Conservation (phyloP, 1,140 invertebrate genomes). For the Tenebrio molitor region DNA sequence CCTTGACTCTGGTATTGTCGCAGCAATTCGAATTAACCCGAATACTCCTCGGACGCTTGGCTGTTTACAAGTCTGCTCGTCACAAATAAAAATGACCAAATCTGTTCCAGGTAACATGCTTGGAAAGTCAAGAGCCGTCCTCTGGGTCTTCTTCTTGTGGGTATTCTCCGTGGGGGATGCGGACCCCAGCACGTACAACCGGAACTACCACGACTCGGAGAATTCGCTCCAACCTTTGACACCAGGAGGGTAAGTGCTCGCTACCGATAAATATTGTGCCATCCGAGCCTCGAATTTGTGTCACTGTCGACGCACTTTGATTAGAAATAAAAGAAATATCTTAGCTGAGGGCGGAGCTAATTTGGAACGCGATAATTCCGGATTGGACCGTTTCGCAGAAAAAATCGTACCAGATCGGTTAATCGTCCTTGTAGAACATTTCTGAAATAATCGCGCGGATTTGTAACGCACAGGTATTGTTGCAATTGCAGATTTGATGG, state of each 20-base stretch:
- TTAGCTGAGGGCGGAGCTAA: neutral
- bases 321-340: constrained; percentile 6
- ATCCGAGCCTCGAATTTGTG: neutral
- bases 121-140: neutral
- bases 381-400: too few species aligned
- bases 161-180: constrained; percentile 1
- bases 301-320: constrained; percentile 7
- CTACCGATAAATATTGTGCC: too few species aligned
- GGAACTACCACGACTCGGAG: constrained; percentile 22
- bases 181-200: constrained; percentile 10
- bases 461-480: too few species aligned
- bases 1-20: constrained; percentile 18
- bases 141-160: constrained; percentile 24
- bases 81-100: neutral
- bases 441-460: neutral
- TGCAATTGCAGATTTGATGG: too few species aligned
- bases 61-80: neutral
- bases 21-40: constrained; percentile 22
- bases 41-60: constrained; percentile 33
- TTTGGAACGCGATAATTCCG: constrained; percentile 22
- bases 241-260: constrained; percentile 43
- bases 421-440: constrained; percentile 20
- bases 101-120: constrained; percentile 13
- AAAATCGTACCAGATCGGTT: too few species aligned
- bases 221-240: constrained; percentile 28